phyloP scores from a whole-genome alignment of 2,113 vertebrate genomes.

The Nothoprocta pentlandii region DNA sequence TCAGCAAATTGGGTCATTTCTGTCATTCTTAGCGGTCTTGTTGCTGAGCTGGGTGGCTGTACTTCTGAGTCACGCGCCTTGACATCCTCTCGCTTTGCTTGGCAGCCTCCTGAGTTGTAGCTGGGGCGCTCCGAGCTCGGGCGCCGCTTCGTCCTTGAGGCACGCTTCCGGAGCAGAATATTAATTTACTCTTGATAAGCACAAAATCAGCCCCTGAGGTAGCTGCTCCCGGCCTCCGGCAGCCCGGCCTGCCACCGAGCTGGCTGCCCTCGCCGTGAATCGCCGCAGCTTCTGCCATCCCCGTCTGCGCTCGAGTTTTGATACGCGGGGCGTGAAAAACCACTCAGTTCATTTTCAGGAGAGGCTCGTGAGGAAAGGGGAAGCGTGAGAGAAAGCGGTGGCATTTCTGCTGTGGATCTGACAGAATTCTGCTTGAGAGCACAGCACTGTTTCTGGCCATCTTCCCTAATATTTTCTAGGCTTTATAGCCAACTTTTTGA shows the following conservation, averaged over 20 bases:
- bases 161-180: fast-evolving
- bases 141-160: conserved; percentile 26
- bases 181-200: neutral
- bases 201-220: fast-evolving
- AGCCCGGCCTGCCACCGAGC: neutral
- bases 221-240: neutral
- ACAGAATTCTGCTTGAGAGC: neutral
- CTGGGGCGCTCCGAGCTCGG: neutral
- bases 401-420: neutral
- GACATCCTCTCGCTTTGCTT: conserved; percentile 53
- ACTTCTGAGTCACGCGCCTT: conserved; percentile 60
- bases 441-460: neutral
- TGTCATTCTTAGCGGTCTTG: conserved; percentile 49
- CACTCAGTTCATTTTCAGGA: fast-evolving
- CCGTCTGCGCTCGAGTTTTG: neutral
- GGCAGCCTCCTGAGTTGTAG: conserved; percentile 28
- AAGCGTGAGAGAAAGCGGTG: neutral
- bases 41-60: conserved; percentile 42
- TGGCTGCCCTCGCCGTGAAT: neutral
- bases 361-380: neutral
- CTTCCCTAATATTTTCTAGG: neutral
- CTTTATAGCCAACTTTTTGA: fast-evolving
- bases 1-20: conserved; percentile 44
- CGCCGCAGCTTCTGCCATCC: neutral
- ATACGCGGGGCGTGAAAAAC: fast-evolving